A percentile compares a stretch with the other conserved stretches of the same genome.
These are phyloP conservation scores for Netelia virgata DNA, from an alignment of 2,888 invertebrate genomes.

Conservation along the genomic window DNA sequence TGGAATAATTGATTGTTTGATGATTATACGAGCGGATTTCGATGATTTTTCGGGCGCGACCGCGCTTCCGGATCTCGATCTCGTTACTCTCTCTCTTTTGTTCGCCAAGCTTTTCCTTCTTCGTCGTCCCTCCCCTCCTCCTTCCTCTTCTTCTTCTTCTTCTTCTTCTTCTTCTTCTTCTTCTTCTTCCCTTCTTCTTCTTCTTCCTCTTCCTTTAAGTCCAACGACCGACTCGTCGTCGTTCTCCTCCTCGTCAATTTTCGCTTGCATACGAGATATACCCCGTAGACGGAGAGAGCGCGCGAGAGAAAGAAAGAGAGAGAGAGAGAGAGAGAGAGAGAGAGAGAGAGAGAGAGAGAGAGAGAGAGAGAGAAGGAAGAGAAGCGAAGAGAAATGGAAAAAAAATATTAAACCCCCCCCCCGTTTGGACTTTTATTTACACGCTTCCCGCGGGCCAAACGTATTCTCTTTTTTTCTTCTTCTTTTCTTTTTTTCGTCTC, in stretches of 20 bases:
- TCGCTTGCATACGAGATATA: slow-evolving; percentile 80
- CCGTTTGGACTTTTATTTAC: slow-evolving; percentile 66
- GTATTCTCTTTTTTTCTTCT: slow-evolving; percentile 15
- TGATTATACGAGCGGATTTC: background rate
- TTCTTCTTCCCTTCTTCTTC: slow-evolving; percentile 40
- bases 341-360: slow-evolving; percentile 59
- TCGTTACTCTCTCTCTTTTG: slow-evolving; percentile 40
- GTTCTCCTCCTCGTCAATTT: slow-evolving; percentile 65
- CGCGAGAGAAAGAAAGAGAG: no score
- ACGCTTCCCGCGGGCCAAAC: slow-evolving; percentile 49
- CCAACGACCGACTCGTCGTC: slow-evolving; percentile 64
- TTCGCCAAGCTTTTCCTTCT: slow-evolving; percentile 56
- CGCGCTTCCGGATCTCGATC: background rate
- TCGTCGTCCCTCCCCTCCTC: slow-evolving; percentile 61
- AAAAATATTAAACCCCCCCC: slow-evolving; percentile 24
- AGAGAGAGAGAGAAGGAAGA: slow-evolving; percentile 54
- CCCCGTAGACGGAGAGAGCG: no score
- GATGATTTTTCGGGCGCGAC: background rate
- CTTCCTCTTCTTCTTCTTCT: slow-evolving; percentile 54
- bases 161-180: slow-evolving; percentile 38
- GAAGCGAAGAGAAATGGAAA: slow-evolving; percentile 23
- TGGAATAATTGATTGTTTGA: background rate
- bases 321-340: no score
- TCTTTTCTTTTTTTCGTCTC: slow-evolving; percentile 17
- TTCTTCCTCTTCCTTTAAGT: slow-evolving; percentile 35